phyloP scores from a whole-genome alignment of 2,113 vertebrate species.

The Paracanthobrama guichenoti region DNA sequence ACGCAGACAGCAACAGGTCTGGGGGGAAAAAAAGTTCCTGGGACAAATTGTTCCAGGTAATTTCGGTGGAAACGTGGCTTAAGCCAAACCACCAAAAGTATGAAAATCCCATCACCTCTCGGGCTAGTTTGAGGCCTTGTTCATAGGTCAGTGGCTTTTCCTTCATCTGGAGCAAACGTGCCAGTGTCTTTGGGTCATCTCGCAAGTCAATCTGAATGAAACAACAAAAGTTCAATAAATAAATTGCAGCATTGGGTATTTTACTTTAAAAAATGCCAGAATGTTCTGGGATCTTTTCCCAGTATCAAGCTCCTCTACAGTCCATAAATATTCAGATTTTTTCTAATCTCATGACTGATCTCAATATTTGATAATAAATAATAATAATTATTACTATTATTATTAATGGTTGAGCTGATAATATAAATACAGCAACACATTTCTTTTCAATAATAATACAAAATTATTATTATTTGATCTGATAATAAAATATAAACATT shows the following conservation, averaged over 20 bases:
- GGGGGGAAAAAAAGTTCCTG: too few relatives aligned
- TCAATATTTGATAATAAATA: not conserved
- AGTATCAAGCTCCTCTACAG: too few relatives aligned
- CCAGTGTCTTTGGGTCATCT: constrained; percentile 88
- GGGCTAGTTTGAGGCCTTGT: constrained; percentile 85
- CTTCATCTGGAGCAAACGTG: constrained; percentile 87
- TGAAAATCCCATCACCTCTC: constrained; percentile 74
- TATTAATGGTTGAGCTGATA: not conserved
- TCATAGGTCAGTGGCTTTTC: constrained; percentile 87
- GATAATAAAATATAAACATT: not conserved
- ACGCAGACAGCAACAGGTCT: too few relatives aligned
- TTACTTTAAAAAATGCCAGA: too few relatives aligned
- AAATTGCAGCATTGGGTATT: too few relatives aligned
- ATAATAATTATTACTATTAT: not conserved
- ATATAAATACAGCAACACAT: not conserved
- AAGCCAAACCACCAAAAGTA: not conserved
- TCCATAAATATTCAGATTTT: not conserved
- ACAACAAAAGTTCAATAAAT: constrained; percentile 35
- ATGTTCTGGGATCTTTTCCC: too few relatives aligned
- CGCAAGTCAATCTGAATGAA: constrained; percentile 82
- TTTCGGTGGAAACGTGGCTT: too few relatives aligned
- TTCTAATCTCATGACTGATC: not conserved
- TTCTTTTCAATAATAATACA: not conserved
- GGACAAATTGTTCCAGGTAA: too few relatives aligned
- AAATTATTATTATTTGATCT: not conserved